Conservation (phyloP, 2,113 vertebrate genomes). For the Macrotis lagotis region DNA sequence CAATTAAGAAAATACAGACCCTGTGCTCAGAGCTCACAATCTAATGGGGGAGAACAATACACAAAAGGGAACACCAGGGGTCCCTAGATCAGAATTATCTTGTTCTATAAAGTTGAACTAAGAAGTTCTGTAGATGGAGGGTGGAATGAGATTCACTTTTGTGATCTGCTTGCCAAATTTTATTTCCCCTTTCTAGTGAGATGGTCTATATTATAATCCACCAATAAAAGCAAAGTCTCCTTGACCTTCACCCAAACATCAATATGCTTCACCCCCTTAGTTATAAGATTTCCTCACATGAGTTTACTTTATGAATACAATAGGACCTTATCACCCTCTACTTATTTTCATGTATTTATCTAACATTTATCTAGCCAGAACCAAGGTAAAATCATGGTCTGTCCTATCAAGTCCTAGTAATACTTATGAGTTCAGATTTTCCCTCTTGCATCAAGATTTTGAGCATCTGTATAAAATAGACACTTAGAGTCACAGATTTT, state of each 20-base stretch:
- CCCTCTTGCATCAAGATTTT: not conserved
- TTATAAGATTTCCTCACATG: not conserved
- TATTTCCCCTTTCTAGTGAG: not conserved
- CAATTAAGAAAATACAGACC: not conserved
- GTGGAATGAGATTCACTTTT: not conserved
- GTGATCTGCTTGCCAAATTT: not conserved
- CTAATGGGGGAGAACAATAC: not conserved
- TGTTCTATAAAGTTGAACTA: not conserved
- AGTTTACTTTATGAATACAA: not conserved
- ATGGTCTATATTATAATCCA: not conserved
- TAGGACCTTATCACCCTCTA: not conserved
- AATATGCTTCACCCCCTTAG: not conserved
- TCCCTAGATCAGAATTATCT: no score
- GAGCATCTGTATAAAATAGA: not conserved
- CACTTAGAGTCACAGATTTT: not conserved
- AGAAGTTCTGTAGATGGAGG: not conserved
- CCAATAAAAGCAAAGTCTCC: no score
- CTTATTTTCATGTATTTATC: not conserved
- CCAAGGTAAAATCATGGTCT: not conserved
- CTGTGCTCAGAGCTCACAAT: not conserved
- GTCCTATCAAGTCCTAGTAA: not conserved
- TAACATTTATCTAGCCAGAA: not conserved
- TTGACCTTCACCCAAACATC: not conserved
- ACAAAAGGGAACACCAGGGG: not conserved
- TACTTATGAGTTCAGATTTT: not conserved